Percentiles rank a stretch among this genome's conserved stretches.
Evolutionary conservation across 53 echinoderm and acorn worm species (phyloP).

Genomic region (Holothuria leucospilota): DNA sequence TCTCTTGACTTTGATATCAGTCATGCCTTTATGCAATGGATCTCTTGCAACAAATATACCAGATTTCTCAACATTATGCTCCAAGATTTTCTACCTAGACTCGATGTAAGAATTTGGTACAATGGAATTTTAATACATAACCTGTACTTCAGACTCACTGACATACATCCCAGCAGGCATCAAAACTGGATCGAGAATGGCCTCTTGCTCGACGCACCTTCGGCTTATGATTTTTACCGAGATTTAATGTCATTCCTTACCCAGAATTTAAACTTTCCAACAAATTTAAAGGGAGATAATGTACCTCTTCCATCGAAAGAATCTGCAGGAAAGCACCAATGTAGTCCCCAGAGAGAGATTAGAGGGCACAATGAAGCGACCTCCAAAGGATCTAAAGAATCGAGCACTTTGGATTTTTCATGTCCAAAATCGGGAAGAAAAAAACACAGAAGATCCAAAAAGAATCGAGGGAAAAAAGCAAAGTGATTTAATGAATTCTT

Average conservation of each 20-base stretch:
- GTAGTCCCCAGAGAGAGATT: too few species aligned
- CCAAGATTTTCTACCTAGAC: background rate
- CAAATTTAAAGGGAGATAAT: too few species aligned
- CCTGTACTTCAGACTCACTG: conserved; percentile 56
- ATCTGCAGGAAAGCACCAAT: too few species aligned
- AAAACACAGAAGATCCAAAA: too few species aligned
- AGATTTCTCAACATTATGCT: conserved; percentile 69
- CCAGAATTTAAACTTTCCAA: too few species aligned
- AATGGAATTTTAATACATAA: conserved; percentile 79
- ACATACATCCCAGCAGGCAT: background rate
- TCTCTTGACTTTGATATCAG: conserved; percentile 60
- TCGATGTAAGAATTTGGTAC: conserved; percentile 73
- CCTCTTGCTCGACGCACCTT: conserved; percentile 15
- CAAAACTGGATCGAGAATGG: conserved; percentile 7
- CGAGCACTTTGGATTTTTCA: too few species aligned
- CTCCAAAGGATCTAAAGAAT: too few species aligned
- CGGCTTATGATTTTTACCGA: conserved; percentile 1
- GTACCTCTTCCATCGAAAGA: too few species aligned
- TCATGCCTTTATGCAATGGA: conserved; percentile 82
- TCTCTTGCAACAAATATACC: conserved; percentile 60
- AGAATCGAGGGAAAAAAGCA: too few species aligned
- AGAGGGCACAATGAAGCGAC: too few species aligned
- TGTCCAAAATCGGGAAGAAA: too few species aligned
- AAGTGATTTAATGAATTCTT: too few species aligned
- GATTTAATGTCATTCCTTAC: conserved; percentile 4